These are phyloP conservation scores for Plemyria rubiginata DNA, from an alignment of 2,888 invertebrate species.

Conservation along the genomic window DNA sequence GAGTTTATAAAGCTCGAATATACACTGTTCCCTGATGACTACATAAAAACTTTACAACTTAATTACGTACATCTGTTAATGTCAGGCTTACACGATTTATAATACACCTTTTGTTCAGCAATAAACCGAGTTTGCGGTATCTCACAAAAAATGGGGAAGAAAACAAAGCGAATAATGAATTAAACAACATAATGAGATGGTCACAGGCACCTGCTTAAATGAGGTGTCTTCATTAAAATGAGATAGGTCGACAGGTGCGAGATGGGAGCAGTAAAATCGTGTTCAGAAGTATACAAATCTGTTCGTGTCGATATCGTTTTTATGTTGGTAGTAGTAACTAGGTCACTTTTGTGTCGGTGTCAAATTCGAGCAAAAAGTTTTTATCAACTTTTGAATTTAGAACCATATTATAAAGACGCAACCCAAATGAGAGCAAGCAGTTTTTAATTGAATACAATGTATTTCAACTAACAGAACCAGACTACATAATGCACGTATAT, in stretches of 20 bases:
- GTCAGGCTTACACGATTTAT: slow-evolving; percentile 73
- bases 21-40: slow-evolving; percentile 55
- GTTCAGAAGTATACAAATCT: slow-evolving; percentile 17
- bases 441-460: background rate
- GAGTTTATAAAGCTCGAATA: slow-evolving; percentile 50
- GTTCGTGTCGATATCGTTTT: slow-evolving; percentile 49
- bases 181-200: slow-evolving; percentile 75
- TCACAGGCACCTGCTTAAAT: slow-evolving; percentile 75
- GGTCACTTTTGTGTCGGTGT: slow-evolving; percentile 6
- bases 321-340: slow-evolving; percentile 31
- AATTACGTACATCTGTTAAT: slow-evolving; percentile 83
- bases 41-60: slow-evolving; percentile 75
- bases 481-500: too few relatives aligned
- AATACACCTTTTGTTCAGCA: slow-evolving; percentile 70
- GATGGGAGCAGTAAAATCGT: slow-evolving; percentile 58
- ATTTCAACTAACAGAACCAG: background rate
- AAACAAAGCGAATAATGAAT: slow-evolving; percentile 83
- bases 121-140: slow-evolving; percentile 77
- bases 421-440: background rate
- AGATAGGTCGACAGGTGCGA: slow-evolving; percentile 75
- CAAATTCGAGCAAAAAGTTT: background rate
- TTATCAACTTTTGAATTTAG: background rate
- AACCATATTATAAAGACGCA: background rate
- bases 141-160: slow-evolving; percentile 63
- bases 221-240: slow-evolving; percentile 81